Conservation (phyloP, 2,888 invertebrate species). For the Tortricodes alternella region DNA sequence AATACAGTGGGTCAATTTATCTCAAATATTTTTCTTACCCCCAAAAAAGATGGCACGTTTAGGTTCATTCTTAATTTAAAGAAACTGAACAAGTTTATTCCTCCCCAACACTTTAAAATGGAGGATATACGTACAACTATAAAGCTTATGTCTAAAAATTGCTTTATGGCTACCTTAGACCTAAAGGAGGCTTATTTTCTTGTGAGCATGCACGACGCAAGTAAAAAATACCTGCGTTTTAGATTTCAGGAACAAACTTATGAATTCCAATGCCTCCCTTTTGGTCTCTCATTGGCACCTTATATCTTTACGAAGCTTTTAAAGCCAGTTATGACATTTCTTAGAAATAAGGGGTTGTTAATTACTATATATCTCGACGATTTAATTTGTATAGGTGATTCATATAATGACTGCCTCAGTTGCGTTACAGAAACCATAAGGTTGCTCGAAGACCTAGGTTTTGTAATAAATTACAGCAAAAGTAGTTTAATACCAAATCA, state of each 20-base stretch:
- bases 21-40: slow-evolving; percentile 12
- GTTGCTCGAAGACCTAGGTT: slow-evolving; percentile 13
- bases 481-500: slow-evolving; percentile 15
- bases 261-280: slow-evolving; percentile 31
- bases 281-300: slow-evolving; percentile 29
- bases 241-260: background rate
- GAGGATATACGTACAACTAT: slow-evolving; percentile 29
- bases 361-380: slow-evolving; percentile 26
- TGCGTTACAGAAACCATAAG: background rate
- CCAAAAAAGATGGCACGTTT: slow-evolving; percentile 17
- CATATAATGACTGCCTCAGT: background rate
- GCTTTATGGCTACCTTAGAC: slow-evolving; percentile 29
- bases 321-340: slow-evolving; percentile 20
- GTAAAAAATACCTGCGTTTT: slow-evolving; percentile 7
- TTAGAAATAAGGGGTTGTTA: slow-evolving; percentile 19
- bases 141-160: slow-evolving; percentile 15
- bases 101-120: slow-evolving; percentile 31
- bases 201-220: background rate
- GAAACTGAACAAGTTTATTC: slow-evolving; percentile 26
- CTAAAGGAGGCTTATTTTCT: slow-evolving; percentile 17
- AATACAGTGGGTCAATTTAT: slow-evolving; percentile 1
- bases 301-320: slow-evolving; percentile 29
- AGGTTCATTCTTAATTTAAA: slow-evolving; percentile 32
- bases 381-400: slow-evolving; percentile 21
- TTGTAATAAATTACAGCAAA: slow-evolving; percentile 22